Base-by-base conservation (phyloP, 2,888 invertebrate genomes). In the Meteorus colon region DNA sequence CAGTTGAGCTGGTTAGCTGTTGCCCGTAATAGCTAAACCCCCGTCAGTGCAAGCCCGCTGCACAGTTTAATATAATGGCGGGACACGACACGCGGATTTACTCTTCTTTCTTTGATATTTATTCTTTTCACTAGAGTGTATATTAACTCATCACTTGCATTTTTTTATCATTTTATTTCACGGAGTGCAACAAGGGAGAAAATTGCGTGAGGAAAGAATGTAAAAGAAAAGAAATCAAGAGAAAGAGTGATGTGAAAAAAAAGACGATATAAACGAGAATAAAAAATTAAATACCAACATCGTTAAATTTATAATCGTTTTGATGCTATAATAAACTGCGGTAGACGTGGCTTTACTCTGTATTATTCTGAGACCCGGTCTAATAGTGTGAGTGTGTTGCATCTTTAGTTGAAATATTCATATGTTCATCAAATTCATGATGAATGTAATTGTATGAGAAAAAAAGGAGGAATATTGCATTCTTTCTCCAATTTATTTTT, bases 21-120 rank as follows among this genome's bases (percentile, higher is more conserved):
- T 77, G 79, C 82, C 82, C 78, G 85, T 86, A 87, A 87, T 84
- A 87, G 86, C 84, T 66, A 51, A 67, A 83, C 81, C 84, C 83
- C 83, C 85, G 84, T 85, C 86, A 86, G 85, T 86, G 84, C 83
- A 82, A 80, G 79, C 81, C 45, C 72, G 72, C 48, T 41, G 5
- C 45, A 68, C 31, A 19, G 29, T 31, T 51, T 14, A 55, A 55
- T 55, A 37, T 62, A 45, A 72, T 72, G 72, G 51, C 69, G 69
- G 69, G 69, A 70, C 27, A 37, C 69, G 37, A 37, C 69, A 68
- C 68, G 68, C 68, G 68, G 68, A 68, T 48, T 68, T 48, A 68
- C n/a, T 51, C 48, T 29, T 51, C 27, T 68, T 41, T 51, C n/a
- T 29, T 19, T 8, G 14, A 45, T n/a, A 48, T 68, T 29, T 45